phyloP scores from a whole-genome alignment of 2,888 invertebrate genomes.

The Melanargia galathea region DNA sequence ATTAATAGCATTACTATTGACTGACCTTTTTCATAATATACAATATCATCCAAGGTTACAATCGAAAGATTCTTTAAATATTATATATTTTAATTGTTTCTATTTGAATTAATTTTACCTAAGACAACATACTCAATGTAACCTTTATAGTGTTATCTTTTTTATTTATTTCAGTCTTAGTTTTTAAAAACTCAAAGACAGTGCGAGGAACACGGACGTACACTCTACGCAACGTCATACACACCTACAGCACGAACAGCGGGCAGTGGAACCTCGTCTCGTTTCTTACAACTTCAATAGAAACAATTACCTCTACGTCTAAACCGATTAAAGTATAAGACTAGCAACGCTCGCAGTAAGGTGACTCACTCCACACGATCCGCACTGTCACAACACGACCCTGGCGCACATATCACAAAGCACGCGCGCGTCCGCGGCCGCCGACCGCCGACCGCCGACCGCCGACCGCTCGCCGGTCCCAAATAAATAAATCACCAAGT shows the following conservation, averaged over 20 bases:
- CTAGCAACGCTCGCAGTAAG: conserved; percentile 53
- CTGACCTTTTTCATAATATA: conserved; percentile 68
- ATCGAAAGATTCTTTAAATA: conserved; percentile 78
- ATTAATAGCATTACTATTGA: conserved; percentile 67
- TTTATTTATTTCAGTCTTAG: conserved; percentile 81
- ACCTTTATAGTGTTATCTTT: conserved; percentile 78
- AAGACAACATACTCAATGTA: conserved; percentile 79
- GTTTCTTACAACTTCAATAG: conserved; percentile 57
- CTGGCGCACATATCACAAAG: conserved; percentile 56
- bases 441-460: conserved; percentile 47
- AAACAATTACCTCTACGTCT: conserved; percentile 60
- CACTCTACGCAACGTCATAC: conserved; percentile 53
- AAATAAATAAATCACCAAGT: conserved; percentile 79
- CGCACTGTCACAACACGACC: conserved; percentile 48
- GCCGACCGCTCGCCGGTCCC: conserved; percentile 54
- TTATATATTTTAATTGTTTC: conserved; percentile 78
- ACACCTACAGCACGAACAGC: conserved; percentile 55
- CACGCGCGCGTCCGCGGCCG: conserved; percentile 46
- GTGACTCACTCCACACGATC: conserved; percentile 43
- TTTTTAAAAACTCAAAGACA: conserved; percentile 76
- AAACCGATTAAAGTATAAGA: conserved; percentile 62
- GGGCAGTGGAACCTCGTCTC: conserved; percentile 58
- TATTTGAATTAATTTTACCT: conserved; percentile 80
- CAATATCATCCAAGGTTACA: conserved; percentile 69
- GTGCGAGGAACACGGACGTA: conserved; percentile 70